Evolutionary conservation across 37 sponge, comb jelly and placozoan species (phyloP).

Genomic region (Eunapius fragilis): DNA sequence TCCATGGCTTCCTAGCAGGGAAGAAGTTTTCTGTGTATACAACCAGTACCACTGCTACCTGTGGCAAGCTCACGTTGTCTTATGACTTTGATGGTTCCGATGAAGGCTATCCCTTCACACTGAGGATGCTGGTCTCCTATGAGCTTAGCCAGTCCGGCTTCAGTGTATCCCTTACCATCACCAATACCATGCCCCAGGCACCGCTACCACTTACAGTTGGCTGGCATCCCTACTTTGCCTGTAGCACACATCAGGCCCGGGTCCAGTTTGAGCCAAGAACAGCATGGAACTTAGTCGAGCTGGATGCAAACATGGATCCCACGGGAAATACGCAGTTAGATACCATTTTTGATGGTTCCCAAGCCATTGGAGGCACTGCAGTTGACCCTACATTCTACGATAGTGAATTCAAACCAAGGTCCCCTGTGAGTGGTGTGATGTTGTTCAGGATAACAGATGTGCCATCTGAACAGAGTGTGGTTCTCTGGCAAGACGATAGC

Average conservation of each 20-base stretch:
- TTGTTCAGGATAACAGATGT: slow-evolving; percentile 50
- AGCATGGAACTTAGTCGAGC: slow-evolving; percentile 56
- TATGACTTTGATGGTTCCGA: slow-evolving; percentile 22
- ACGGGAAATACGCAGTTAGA: slow-evolving; percentile 59
- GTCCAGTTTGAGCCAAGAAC: slow-evolving; percentile 58
- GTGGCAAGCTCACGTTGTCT: slow-evolving; percentile 7
- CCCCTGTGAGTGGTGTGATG: not conserved
- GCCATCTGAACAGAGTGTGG: slow-evolving; percentile 41
- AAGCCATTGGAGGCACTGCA: slow-evolving; percentile 64
- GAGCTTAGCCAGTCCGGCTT: slow-evolving; percentile 43
- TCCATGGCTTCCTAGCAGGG: slow-evolving; percentile 65
- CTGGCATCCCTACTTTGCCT: slow-evolving; percentile 82
- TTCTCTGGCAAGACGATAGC: slow-evolving; percentile 51
- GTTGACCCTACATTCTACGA: slow-evolving; percentile 65
- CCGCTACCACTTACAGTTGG: slow-evolving; percentile 78
- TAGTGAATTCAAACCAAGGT: slow-evolving; percentile 59
- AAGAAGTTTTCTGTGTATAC: slow-evolving; percentile 24
- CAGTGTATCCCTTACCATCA: slow-evolving; percentile 13
- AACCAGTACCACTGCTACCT: not conserved
- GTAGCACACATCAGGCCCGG: slow-evolving; percentile 40
- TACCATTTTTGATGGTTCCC: slow-evolving; percentile 34
- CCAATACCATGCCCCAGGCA: slow-evolving; percentile 19
- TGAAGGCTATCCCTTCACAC: slow-evolving; percentile 72
- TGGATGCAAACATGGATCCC: slow-evolving; percentile 57
- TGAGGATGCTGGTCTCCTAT: slow-evolving; percentile 40